Base-by-base conservation (phyloP, 2,888 invertebrate species). In the Brassicogethes aeneus region DNA sequence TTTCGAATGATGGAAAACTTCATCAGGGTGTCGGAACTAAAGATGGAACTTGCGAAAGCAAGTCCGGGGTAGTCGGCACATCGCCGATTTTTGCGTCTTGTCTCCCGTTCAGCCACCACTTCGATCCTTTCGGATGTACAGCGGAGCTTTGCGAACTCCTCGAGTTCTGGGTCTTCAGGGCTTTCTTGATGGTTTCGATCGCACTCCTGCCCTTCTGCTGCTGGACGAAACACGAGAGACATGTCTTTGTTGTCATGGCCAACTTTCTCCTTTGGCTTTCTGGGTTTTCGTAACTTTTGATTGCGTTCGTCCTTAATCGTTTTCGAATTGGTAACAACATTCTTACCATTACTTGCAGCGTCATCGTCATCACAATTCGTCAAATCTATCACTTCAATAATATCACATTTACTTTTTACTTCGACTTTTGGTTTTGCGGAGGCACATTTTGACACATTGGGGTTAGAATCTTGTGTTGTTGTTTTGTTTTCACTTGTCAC, bases 21-120 rank as follows among this genome's bases (percentile, higher is more conserved):
- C 87, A 96, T 94, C 82, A 95, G 85, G 7, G 95, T 94, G 66
- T 93, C 94, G 42, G 94, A 93, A 63, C 91, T 92, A 72, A 93
- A 93, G 64, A 92, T 86, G 48, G 91, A 91, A 54, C 86, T 83
- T 38, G 89, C 91, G 64, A 93, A 90, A 1, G 91, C 91, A 43
- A 93, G 70, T 16, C 93, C 93, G 0, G 92, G 93, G 71, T 93
- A 93, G 65, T 92, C 92, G 31, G 90, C 84, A 69, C 91, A 91
- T 68, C 90, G 75, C 56, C 85, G 75, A 55, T 85, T 75, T 43
- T 80, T 68, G 43, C 80, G 69, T 38, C 86, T 73, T 42, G 77
- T 82, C 62, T 90, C 90, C 47, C 89, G 76, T 62, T 86, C 91
- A 17, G 90, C 88, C 47, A 91, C 76, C 41, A 90, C 83, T 69